Conservation (phyloP, 2,797 vertebrate species). For the Microctenopoma steveboyesi region DNA sequence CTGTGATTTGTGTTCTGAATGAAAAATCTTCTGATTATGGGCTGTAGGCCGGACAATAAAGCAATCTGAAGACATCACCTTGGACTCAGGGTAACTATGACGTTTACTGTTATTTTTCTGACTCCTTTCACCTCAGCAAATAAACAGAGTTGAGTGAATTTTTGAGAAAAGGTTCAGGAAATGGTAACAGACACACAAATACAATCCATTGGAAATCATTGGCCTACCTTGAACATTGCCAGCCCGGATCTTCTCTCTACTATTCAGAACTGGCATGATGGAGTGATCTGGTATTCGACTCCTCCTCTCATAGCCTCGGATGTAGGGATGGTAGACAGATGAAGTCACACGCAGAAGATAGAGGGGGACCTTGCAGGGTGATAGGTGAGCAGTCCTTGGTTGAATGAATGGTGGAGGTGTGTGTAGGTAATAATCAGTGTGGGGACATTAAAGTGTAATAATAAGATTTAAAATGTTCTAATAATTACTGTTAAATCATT, state of each 20-base stretch:
- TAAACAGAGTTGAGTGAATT: background rate
- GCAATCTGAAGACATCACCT: background rate
- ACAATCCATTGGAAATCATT: background rate
- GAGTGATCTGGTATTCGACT: slow-evolving; percentile 82
- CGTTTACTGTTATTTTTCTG: background rate
- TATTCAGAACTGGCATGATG: slow-evolving; percentile 89
- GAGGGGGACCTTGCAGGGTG: slow-evolving; percentile 36
- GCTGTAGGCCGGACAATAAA: background rate
- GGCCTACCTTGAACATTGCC: slow-evolving; percentile 88
- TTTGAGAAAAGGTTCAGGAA: background rate
- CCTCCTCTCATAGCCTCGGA: slow-evolving; percentile 89
- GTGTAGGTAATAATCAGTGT: slow-evolving; percentile 4
- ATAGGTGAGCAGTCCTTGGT: slow-evolving; percentile 16
- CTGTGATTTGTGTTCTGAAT: background rate
- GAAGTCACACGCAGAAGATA: slow-evolving; percentile 73
- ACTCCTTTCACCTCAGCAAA: background rate
- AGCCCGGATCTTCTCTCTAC: slow-evolving; percentile 85
- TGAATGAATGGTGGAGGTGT: slow-evolving; percentile 30
- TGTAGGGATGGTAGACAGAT: slow-evolving; percentile 79
- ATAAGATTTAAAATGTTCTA: slow-evolving; percentile 19
- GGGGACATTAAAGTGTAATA: slow-evolving; percentile 8
- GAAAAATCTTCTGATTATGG: background rate
- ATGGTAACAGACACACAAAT: background rate
- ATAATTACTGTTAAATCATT: slow-evolving; percentile 7
- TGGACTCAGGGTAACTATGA: background rate